Conservation (phyloP, 1,140 invertebrate genomes). For the Drosophila pachea region DNA sequence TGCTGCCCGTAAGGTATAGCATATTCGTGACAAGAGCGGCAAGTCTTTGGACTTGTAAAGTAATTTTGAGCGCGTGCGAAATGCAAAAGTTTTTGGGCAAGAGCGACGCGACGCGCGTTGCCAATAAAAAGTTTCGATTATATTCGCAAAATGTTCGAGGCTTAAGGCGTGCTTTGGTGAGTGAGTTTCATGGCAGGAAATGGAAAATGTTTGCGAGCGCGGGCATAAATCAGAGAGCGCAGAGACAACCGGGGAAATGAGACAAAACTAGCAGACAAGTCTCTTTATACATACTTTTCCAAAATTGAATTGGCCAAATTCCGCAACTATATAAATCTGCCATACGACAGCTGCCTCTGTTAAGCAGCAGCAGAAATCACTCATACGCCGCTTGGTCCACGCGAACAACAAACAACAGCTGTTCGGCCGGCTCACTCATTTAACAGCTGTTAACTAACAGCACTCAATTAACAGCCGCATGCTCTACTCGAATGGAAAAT, state of each 20-base stretch:
- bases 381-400: conserved; percentile 35
- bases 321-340: background rate
- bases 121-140: conserved; percentile 74
- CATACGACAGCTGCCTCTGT: background rate
- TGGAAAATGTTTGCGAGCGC: conserved; percentile 49
- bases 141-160: conserved; percentile 52
- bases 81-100: conserved; percentile 61
- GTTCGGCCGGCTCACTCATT: conserved; percentile 36
- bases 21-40: background rate
- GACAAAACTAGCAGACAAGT: background rate
- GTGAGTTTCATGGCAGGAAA: conserved; percentile 45
- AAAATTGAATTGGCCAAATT: background rate
- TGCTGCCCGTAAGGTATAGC: background rate
- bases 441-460: conserved; percentile 35
- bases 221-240: conserved; percentile 34
- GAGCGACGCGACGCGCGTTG: conserved; percentile 32
- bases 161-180: conserved; percentile 16
- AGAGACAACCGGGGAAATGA: background rate
- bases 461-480: conserved; percentile 33
- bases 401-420: conserved; percentile 62
- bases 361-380: conserved; percentile 35
- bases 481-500: background rate
- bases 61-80: conserved; percentile 72
- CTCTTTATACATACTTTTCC: background rate
- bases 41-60: conserved; percentile 34